phyloP scores from a whole-genome alignment of 1,140 invertebrate genomes.

The Idris sp. region DNA sequence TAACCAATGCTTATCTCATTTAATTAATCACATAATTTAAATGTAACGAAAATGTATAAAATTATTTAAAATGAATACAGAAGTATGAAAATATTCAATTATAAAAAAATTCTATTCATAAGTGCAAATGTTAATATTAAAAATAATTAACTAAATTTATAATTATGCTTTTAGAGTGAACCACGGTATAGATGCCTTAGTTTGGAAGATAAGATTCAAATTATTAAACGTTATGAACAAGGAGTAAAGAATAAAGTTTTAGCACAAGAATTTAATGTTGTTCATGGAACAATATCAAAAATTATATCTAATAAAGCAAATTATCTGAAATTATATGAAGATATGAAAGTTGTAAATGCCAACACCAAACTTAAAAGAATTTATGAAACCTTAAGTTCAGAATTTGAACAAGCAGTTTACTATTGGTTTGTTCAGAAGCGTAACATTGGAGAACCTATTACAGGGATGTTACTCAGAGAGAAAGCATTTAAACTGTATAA shows the following conservation, averaged over 20 bases:
- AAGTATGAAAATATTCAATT: too few relatives aligned
- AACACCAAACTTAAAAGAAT: slow-evolving; percentile 2
- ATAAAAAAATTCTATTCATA: too few relatives aligned
- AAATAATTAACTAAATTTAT: too few relatives aligned
- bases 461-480: slow-evolving; percentile 5
- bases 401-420: slow-evolving; percentile 12
- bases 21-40: too few relatives aligned
- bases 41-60: too few relatives aligned
- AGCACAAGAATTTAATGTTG: slow-evolving; percentile 2
- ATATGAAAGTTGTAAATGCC: background rate
- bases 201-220: slow-evolving; percentile 1
- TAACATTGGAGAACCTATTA: slow-evolving; percentile 1
- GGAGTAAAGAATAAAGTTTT: slow-evolving; percentile 5
- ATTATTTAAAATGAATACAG: too few relatives aligned
- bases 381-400: background rate
- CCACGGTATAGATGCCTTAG: too few relatives aligned
- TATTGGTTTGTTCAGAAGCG: slow-evolving; percentile 19
- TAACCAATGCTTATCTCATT: too few relatives aligned
- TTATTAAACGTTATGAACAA: slow-evolving; percentile 2
- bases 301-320: background rate
- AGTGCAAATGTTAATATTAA: too few relatives aligned
- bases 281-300: background rate
- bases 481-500: slow-evolving; percentile 4
- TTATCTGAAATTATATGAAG: background rate
- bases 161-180: too few relatives aligned